A percentile compares a stretch with the other conserved stretches of the same genome.
Evolutionary conservation across 2,888 invertebrate species (phyloP).

Genomic region (Lutraria lutraria): DNA sequence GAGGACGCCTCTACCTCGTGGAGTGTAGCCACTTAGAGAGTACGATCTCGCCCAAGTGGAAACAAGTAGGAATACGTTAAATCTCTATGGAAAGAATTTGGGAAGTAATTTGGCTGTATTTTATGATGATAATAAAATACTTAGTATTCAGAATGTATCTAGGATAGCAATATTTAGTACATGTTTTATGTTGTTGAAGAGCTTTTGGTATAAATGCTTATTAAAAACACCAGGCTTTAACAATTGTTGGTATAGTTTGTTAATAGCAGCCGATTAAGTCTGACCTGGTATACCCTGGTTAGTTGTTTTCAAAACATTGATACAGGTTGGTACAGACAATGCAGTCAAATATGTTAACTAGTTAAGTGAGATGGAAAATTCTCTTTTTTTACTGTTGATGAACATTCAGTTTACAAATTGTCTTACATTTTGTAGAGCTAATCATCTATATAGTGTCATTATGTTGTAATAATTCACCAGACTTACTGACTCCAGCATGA

Average conservation of each 20-base stretch:
- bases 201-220: constrained; percentile 63
- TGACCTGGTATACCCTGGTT: constrained; percentile 35
- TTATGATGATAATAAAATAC: constrained; percentile 72
- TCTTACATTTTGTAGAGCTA: constrained; percentile 2
- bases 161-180: constrained; percentile 64
- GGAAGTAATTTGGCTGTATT: constrained; percentile 65
- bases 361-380: background rate
- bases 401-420: constrained; percentile 14
- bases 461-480: constrained; percentile 22
- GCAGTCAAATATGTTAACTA: background rate
- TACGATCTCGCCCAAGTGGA: constrained; percentile 60
- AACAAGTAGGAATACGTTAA: constrained; percentile 42
- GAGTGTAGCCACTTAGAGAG: constrained; percentile 56
- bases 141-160: constrained; percentile 57
- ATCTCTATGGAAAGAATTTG: constrained; percentile 46
- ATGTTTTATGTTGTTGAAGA: constrained; percentile 66
- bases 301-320: background rate
- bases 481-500: background rate
- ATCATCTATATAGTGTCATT: constrained; percentile 19
- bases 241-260: constrained; percentile 43
- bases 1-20: constrained; percentile 41
- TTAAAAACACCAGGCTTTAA: constrained; percentile 66
- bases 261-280: constrained; percentile 42
- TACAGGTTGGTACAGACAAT: background rate
- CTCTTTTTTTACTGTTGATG: background rate